phyloP scores from a whole-genome alignment of 2,797 vertebrate genomes.

The Leucoraja ocellata region DNA sequence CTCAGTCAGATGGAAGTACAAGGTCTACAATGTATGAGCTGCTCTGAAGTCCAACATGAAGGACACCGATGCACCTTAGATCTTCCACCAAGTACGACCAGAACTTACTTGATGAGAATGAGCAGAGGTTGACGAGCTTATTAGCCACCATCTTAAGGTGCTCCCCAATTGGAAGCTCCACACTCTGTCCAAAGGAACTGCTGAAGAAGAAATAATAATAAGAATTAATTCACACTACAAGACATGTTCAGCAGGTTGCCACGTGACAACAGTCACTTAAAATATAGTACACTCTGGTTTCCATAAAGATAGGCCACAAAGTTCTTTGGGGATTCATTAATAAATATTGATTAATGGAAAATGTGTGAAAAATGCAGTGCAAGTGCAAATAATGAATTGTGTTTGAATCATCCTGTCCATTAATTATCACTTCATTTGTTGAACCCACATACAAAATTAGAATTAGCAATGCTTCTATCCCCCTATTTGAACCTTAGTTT shows the following conservation, averaged over 20 bases:
- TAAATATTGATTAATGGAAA: neutral
- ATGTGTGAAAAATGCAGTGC: neutral
- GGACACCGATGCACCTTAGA: too few relatives aligned
- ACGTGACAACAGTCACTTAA: neutral
- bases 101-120: too few relatives aligned
- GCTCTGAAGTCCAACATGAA: too few relatives aligned
- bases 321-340: neutral
- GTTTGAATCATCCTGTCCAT: neutral
- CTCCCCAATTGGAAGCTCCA: too few relatives aligned
- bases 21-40: too few relatives aligned
- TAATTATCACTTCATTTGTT: neutral
- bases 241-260: neutral
- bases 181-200: too few relatives aligned
- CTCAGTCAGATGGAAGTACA: too few relatives aligned
- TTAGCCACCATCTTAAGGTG: too few relatives aligned
- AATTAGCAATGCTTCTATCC: too few relatives aligned
- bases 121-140: too few relatives aligned
- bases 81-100: too few relatives aligned
- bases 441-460: neutral
- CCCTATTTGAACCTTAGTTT: neutral
- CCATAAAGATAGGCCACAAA: neutral
- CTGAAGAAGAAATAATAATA: neutral
- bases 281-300: neutral
- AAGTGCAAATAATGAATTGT: too few relatives aligned
- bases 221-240: neutral